These are phyloP conservation scores for Ecliptopera silaceata DNA, from an alignment of 2,888 invertebrate genomes.

Conservation along the genomic window DNA sequence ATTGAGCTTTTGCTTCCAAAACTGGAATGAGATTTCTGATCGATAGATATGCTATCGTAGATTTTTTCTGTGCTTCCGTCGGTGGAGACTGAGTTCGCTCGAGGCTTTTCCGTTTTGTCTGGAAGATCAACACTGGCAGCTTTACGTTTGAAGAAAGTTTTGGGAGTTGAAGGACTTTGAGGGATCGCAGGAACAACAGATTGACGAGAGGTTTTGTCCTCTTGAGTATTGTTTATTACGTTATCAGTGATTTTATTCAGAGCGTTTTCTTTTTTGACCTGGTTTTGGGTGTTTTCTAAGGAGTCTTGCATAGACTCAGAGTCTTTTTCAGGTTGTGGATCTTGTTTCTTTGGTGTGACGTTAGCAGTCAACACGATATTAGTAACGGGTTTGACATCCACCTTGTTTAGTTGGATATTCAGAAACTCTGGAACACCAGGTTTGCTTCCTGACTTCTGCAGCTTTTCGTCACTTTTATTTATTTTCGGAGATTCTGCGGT, in stretches of 20 bases:
- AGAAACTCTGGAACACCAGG: constrained; percentile 85
- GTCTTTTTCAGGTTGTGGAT: constrained; percentile 63
- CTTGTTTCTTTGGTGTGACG: constrained; percentile 76
- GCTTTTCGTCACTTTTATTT: constrained; percentile 69
- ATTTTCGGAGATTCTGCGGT: constrained; percentile 55
- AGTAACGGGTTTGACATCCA: constrained; percentile 84
- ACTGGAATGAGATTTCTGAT: constrained; percentile 75
- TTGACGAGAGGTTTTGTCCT: constrained; percentile 54
- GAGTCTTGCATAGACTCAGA: constrained; percentile 51
- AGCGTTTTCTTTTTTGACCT: constrained; percentile 51
- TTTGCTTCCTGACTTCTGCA: constrained; percentile 56
- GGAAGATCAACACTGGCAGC: constrained; percentile 81
- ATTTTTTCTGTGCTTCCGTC: constrained; percentile 75
- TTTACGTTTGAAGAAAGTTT: constrained; percentile 80
- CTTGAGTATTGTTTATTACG: constrained; percentile 45
- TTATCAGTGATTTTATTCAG: constrained; percentile 54
- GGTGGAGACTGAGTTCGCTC: constrained; percentile 69
- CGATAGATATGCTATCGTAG: constrained; percentile 74
- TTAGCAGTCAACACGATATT: constrained; percentile 87
- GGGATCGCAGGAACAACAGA: constrained; percentile 50
- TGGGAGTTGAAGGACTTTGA: constrained; percentile 70
- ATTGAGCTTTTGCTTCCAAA: constrained; percentile 78
- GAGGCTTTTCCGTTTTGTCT: constrained; percentile 69
- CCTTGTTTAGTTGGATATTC: constrained; percentile 87
- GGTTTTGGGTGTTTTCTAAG: constrained; percentile 27